Evolutionary conservation across 1,140 invertebrate genomes (phyloP).

Genomic region (Heliconius hermathena): DNA sequence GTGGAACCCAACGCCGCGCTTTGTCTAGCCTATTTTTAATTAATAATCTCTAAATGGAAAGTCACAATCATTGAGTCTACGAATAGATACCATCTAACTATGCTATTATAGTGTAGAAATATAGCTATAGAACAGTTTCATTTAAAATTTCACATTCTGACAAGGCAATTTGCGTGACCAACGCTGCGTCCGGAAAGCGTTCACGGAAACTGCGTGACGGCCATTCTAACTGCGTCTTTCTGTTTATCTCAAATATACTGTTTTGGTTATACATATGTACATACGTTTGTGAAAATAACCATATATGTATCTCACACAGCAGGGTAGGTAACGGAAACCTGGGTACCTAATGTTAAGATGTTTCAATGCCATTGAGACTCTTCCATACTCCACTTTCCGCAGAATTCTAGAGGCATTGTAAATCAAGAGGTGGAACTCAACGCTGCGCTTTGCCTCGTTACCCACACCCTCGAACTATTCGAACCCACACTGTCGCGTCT

Average conservation of each 20-base stretch:
- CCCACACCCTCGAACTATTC: too few species aligned
- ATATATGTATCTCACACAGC: background rate
- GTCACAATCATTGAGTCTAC: too few species aligned
- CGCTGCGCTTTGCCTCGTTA: too few species aligned
- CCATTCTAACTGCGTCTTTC: background rate
- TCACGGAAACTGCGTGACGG: constrained; percentile 18
- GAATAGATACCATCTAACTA: background rate
- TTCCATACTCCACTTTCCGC: background rate
- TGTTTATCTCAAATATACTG: background rate
- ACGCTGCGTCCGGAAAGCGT: constrained; percentile 8
- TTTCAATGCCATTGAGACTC: too few species aligned
- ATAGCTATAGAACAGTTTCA: background rate
- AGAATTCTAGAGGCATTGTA: too few species aligned
- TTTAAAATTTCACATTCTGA: constrained; percentile 16
- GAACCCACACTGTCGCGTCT: too few species aligned
- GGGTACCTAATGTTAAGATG: too few species aligned
- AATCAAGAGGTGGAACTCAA: background rate
- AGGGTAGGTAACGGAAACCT: too few species aligned
- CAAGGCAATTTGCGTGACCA: constrained; percentile 20
- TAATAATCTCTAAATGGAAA: too few species aligned
- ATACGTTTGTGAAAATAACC: background rate
- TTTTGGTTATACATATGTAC: background rate
- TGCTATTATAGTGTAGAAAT: background rate
- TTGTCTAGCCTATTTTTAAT: too few species aligned
- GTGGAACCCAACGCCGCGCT: too few species aligned